Evolutionary conservation across 2,797 vertebrate species (phyloP).

Genomic region (Cyclopterus lumpus): DNA sequence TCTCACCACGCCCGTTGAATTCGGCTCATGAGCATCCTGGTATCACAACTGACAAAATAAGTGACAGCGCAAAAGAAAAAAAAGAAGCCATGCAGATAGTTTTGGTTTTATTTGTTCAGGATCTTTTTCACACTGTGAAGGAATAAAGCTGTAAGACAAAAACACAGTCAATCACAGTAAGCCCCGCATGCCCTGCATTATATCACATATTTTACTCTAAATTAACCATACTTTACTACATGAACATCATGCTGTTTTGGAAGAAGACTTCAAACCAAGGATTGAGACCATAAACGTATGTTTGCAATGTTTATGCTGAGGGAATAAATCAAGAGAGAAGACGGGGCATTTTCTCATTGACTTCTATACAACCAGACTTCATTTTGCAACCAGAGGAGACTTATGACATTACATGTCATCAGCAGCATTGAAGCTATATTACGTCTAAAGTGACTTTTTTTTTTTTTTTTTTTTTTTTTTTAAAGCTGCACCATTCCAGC

Average conservation of each 20-base stretch:
- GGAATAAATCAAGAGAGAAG: no score
- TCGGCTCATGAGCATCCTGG: constrained; percentile 7
- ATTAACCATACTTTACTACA: not conserved
- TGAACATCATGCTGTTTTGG: not conserved
- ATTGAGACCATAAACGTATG: not conserved
- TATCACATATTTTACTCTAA: not conserved
- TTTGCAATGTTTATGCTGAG: not conserved
- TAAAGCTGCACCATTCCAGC: not conserved
- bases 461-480: not conserved
- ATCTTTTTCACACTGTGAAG: no score
- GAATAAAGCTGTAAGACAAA: no score
- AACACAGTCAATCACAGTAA: no score
- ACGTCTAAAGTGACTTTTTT: not conserved
- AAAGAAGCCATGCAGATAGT: not conserved
- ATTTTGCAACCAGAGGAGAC: not conserved
- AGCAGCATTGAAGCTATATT: not conserved
- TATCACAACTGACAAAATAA: not conserved
- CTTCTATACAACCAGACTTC: not conserved
- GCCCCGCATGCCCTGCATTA: no score
- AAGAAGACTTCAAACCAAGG: not conserved
- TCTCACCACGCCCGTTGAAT: constrained; percentile 13
- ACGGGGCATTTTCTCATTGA: not conserved
- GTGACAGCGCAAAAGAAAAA: not conserved
- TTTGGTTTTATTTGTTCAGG: not conserved
- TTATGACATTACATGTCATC: not conserved